A percentile compares a stretch with the other conserved stretches of the same genome.
phyloP scores from a whole-genome alignment of 1,140 invertebrate species.

The Tetraneura akinire region DNA sequence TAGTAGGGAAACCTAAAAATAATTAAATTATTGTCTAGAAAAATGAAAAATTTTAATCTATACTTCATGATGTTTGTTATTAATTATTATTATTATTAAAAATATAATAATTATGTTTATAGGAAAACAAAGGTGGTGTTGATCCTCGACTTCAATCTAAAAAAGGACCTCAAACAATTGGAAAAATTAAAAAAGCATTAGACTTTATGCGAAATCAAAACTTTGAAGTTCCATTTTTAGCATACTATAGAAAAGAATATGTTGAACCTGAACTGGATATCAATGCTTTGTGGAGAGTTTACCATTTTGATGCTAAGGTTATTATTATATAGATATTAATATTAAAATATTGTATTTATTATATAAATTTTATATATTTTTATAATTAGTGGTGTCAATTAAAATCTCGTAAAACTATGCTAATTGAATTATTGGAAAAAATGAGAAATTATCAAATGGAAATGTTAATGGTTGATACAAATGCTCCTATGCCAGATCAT shows the following conservation, averaged over 20 bases:
- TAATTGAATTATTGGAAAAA: conserved; percentile 82
- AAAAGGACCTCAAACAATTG: conserved; percentile 64
- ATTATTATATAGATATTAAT: neutral
- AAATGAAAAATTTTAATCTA: too few species aligned
- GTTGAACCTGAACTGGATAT: conserved; percentile 92
- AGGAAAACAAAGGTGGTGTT: conserved; percentile 54
- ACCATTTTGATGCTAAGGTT: conserved; percentile 89
- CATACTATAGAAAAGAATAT: conserved; percentile 98
- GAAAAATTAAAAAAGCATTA: conserved; percentile 90
- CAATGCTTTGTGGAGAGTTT: conserved; percentile 96
- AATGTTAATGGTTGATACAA: conserved; percentile 78
- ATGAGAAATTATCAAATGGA: conserved; percentile 92
- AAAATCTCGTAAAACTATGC: conserved; percentile 80
- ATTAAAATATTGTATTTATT: neutral
- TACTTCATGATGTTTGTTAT: neutral
- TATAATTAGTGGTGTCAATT: conserved; percentile 84
- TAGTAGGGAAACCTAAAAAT: too few species aligned
- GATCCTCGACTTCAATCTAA: conserved; percentile 55
- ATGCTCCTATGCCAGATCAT: conserved; percentile 80
- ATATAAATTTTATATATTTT: neutral
- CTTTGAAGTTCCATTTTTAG: conserved; percentile 96
- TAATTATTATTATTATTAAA: neutral
- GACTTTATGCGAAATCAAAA: conserved; percentile 95
- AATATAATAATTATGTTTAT: neutral
- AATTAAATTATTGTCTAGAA: too few species aligned